These are phyloP conservation scores for Drosophila lacertosa DNA, from an alignment of 1,140 invertebrate genomes.

Conservation along the genomic window DNA sequence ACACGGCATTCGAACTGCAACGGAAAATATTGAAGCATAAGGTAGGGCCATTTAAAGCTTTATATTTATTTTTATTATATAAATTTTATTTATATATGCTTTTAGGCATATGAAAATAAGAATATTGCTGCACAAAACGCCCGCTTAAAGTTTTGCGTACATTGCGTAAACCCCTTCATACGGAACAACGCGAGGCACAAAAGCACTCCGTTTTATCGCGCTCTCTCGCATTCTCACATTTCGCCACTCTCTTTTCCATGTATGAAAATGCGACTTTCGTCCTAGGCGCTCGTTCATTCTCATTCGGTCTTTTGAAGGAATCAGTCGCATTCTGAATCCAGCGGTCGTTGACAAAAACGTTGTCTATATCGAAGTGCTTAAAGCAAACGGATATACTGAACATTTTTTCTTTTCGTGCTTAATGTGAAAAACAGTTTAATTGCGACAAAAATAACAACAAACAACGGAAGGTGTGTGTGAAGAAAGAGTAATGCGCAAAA, in stretches of 20 bases:
- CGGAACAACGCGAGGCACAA: constrained; percentile 9
- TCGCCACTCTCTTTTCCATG: constrained; percentile 2
- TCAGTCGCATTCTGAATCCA: constrained; percentile 67
- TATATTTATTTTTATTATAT: neutral
- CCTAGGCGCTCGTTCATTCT: constrained; percentile 70
- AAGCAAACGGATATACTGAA: constrained; percentile 61
- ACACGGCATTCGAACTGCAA: neutral
- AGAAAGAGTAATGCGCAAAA: constrained; percentile 29
- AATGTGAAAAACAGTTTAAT: constrained; percentile 39
- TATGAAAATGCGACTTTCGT: constrained; percentile 56
- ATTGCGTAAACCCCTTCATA: neutral
- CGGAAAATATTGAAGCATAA: constrained; percentile 25
- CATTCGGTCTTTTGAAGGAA: constrained; percentile 77
- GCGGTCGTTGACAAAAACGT: constrained; percentile 53
- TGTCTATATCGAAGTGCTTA: constrained; percentile 54
- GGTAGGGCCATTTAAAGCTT: neutral
- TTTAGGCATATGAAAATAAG: constrained; percentile 7
- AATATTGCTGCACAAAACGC: neutral
- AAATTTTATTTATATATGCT: constrained; percentile 10
- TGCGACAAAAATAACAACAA: constrained; percentile 25
- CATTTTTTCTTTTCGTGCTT: constrained; percentile 41
- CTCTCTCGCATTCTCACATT: neutral
- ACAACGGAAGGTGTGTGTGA: constrained; percentile 43
- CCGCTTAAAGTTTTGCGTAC: constrained; percentile 7
- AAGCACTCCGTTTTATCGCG: constrained; percentile 23